phyloP scores from a whole-genome alignment of 2,113 vertebrate species.

The Tragelaphus buxtoni region DNA sequence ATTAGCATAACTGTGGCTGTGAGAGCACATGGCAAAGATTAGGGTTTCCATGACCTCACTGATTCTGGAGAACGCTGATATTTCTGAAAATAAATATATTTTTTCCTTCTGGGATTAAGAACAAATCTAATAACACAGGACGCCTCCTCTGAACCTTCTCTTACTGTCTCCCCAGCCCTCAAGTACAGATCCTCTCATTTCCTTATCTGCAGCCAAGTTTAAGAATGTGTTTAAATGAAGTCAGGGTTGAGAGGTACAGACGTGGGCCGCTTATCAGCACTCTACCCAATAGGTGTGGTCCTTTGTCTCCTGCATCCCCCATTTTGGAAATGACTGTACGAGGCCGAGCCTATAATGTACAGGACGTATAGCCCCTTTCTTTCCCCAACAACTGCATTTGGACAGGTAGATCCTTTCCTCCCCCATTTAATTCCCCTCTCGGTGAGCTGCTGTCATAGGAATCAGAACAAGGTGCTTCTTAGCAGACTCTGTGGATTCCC shows the following conservation, averaged over 20 bases:
- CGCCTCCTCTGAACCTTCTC: background rate
- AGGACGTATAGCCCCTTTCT: background rate
- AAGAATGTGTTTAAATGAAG: constrained; percentile 24
- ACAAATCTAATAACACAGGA: constrained; percentile 55
- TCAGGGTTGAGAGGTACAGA: background rate
- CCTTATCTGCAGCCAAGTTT: constrained; percentile 15
- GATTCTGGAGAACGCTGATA: constrained; percentile 61
- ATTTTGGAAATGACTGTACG: background rate
- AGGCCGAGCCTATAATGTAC: background rate
- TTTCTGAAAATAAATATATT: constrained; percentile 54
- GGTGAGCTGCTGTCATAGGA: background rate
- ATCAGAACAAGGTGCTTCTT: background rate
- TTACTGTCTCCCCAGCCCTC: background rate
- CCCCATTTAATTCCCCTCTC: background rate
- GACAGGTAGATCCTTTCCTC: background rate
- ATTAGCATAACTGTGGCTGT: constrained; percentile 58
- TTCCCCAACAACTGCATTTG: background rate
- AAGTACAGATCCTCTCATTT: constrained; percentile 49
- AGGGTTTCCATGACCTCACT: constrained; percentile 61
- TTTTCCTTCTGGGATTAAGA: constrained; percentile 41
- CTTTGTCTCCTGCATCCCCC: background rate
- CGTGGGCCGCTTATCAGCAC: background rate
- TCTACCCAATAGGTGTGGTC: background rate
- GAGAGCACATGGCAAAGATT: constrained; percentile 46
- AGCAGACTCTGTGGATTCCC: background rate